Evolutionary conservation across 2,888 invertebrate species (phyloP).

Genomic region (Sthenelais limicola): DNA sequence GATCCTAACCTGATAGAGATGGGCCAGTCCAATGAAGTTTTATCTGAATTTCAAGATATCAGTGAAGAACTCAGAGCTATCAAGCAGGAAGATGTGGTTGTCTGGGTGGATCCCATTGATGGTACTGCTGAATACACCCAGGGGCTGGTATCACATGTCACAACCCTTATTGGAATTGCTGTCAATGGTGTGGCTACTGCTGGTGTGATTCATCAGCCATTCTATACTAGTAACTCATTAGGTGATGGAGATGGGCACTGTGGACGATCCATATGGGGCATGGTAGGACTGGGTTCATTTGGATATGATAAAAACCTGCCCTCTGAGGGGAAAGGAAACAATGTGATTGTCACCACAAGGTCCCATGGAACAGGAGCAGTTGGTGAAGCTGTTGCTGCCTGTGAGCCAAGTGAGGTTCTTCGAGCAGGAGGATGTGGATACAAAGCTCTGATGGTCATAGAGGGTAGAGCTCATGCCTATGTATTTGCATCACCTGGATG

Average conservation of each 20-base stretch:
- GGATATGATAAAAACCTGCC: conserved; percentile 58
- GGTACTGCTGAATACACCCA: conserved; percentile 99
- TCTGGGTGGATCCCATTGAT: conserved; percentile 97
- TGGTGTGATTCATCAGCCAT: conserved; percentile 99
- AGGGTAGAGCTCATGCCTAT: conserved; percentile 96
- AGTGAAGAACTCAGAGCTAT: conserved; percentile 10
- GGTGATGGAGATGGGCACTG: conserved; percentile 68
- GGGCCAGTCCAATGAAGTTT: conserved; percentile 22
- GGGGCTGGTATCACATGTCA: conserved; percentile 94
- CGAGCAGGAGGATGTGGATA: conserved; percentile 97
- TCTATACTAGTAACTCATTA: conserved; percentile 80
- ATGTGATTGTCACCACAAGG: conserved; percentile 93
- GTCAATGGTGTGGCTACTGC: conserved; percentile 89
- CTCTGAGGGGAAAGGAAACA: conserved; percentile 73
- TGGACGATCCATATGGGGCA: conserved; percentile 96
- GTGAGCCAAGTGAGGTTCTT: conserved; percentile 85
- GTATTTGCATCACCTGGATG: conserved; percentile 95
- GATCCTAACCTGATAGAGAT: conserved; percentile 18
- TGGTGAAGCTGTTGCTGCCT: conserved; percentile 85
- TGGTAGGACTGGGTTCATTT: conserved; percentile 78
- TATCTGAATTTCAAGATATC: conserved; percentile 6
- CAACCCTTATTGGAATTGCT: conserved; percentile 96
- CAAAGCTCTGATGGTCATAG: conserved; percentile 88
- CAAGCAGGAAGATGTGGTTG: conserved; percentile 43
- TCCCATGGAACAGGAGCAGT: conserved; percentile 92